These are phyloP conservation scores for Dinothrombium tinctorium DNA, from an alignment of 1,140 invertebrate genomes.

Conservation along the genomic window DNA sequence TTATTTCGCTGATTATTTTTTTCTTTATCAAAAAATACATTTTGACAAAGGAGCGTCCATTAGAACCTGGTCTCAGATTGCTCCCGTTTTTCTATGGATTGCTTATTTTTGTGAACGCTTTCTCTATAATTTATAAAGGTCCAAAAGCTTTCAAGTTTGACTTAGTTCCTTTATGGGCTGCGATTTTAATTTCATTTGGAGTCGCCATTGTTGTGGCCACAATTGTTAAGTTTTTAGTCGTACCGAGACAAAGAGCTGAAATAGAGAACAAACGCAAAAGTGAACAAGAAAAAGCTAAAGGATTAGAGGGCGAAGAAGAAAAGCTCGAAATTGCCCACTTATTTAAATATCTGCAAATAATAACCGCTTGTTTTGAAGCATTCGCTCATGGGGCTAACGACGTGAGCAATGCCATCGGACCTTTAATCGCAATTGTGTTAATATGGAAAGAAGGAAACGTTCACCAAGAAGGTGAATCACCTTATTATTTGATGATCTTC, in stretches of 20 bases:
- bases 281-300: neutral
- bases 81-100: constrained; percentile 80
- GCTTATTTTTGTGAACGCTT: constrained; percentile 70
- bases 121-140: constrained; percentile 77
- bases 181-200: constrained; percentile 39
- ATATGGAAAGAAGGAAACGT: constrained; percentile 31
- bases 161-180: constrained; percentile 58
- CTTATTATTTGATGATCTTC: constrained; percentile 68
- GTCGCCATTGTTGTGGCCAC: constrained; percentile 40
- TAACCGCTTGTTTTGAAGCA: constrained; percentile 87
- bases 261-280: too few relatives aligned
- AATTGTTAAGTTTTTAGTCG: constrained; percentile 47
- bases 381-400: constrained; percentile 98
- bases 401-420: constrained; percentile 87
- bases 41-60: constrained; percentile 40
- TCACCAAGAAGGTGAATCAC: constrained; percentile 54
- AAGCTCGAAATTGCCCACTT: constrained; percentile 39
- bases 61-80: constrained; percentile 54
- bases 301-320: constrained; percentile 22
- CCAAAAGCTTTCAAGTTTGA: constrained; percentile 29
- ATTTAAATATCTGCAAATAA: constrained; percentile 81
- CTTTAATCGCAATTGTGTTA: constrained; percentile 76
- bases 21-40: constrained; percentile 49
- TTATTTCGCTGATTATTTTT: constrained; percentile 61
- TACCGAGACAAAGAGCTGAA: constrained; percentile 29